Evolutionary conservation across 2,797 vertebrate species (phyloP).

Genomic region (Syndactyla subalaris): DNA sequence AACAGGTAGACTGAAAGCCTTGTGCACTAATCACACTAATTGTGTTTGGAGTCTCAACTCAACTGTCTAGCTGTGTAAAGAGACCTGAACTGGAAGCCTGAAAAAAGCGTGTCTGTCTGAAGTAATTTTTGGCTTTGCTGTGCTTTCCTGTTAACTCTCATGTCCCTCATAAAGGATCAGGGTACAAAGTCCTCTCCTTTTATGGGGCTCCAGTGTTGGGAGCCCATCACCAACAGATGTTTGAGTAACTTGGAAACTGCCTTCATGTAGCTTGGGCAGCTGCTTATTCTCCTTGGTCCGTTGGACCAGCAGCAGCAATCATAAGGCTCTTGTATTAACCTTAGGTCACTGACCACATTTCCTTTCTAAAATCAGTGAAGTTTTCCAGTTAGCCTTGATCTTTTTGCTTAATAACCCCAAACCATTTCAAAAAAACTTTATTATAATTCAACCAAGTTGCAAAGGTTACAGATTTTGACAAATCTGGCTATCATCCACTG

Average conservation of each 20-base stretch:
- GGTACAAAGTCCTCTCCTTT: background rate
- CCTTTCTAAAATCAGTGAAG: background rate
- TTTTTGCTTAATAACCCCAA: background rate
- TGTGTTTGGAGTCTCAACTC: constrained; percentile 66
- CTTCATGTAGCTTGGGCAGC: background rate
- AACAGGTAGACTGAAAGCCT: constrained; percentile 88
- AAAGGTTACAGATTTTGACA: background rate
- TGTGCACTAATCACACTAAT: constrained; percentile 74
- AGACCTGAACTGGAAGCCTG: background rate
- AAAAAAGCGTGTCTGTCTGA: background rate
- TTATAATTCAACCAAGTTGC: background rate
- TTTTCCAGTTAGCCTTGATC: background rate
- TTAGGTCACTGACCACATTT: background rate
- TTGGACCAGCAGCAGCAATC: background rate
- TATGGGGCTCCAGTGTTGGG: background rate
- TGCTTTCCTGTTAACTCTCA: constrained; percentile 29
- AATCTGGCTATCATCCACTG: background rate
- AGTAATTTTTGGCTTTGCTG: constrained; percentile 24
- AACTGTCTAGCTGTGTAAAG: constrained; percentile 34
- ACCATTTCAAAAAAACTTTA: background rate
- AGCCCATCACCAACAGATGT: background rate
- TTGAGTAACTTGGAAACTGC: background rate
- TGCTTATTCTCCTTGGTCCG: background rate
- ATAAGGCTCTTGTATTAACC: background rate
- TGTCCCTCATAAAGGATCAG: background rate